Evolutionary conservation across 2,113 vertebrate species (phyloP).

Genomic region (Scortum barcoo): DNA sequence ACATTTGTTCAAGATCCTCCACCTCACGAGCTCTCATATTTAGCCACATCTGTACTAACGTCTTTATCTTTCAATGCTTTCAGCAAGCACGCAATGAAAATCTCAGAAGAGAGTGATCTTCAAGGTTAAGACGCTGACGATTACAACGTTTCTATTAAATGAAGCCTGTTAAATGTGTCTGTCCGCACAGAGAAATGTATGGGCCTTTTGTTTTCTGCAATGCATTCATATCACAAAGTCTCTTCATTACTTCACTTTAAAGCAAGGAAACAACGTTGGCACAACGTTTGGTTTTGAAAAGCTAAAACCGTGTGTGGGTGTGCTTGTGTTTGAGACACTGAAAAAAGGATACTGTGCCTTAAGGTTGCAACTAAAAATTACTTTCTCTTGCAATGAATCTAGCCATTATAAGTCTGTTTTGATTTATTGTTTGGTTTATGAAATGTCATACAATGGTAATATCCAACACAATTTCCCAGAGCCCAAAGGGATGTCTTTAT

Average conservation of each 20-base stretch:
- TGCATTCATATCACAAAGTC: not conserved
- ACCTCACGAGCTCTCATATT: slow-evolving; percentile 3
- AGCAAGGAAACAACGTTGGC: not conserved
- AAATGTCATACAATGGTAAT: not conserved
- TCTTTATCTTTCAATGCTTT: slow-evolving; percentile 12
- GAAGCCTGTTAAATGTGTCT: slow-evolving; percentile 2
- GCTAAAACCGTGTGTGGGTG: not conserved
- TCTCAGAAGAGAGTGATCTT: slow-evolving; percentile 11
- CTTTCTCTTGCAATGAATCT: not conserved
- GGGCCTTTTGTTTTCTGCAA: not conserved
- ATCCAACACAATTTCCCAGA: not conserved
- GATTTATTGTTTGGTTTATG: not conserved
- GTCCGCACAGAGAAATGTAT: not conserved
- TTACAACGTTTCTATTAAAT: not conserved
- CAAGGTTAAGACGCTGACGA: slow-evolving; percentile 37
- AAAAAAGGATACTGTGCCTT: not conserved
- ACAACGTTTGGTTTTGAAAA: not conserved
- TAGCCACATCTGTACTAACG: not conserved
- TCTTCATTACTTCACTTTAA: not conserved
- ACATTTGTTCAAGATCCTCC: not conserved
- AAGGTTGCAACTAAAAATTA: not conserved
- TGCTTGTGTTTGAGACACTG: not conserved
- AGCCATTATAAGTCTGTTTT: not conserved
- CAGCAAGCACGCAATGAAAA: slow-evolving; percentile 4
- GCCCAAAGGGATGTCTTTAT: not conserved